Conservation (phyloP, 2,888 invertebrate genomes). For the Callyntrura guangdongensis region DNA sequence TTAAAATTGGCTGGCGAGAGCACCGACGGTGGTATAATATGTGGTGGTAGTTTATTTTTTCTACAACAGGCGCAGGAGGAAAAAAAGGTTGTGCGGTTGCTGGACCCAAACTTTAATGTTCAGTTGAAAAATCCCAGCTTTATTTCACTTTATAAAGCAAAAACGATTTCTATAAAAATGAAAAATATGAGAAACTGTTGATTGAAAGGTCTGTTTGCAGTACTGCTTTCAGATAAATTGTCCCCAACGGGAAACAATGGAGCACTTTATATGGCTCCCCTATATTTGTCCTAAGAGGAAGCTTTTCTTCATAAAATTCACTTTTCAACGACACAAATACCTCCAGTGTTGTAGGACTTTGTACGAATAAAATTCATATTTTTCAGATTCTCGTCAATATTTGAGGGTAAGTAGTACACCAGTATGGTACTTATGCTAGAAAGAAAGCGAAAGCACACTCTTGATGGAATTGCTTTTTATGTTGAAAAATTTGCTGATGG, state of each 20-base stretch:
- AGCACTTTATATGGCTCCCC: too few relatives aligned
- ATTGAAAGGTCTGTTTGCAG: conserved; percentile 4
- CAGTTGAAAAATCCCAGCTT: conserved; percentile 5
- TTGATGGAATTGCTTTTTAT: background rate
- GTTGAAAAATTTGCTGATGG: background rate
- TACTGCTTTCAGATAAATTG: background rate
- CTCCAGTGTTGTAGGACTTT: background rate
- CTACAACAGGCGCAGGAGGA: background rate
- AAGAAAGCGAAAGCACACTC: conserved; percentile 11
- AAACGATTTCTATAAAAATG: conserved; percentile 2
- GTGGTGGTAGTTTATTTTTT: background rate
- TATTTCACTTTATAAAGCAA: background rate
- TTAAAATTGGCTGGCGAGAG: background rate
- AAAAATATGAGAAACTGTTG: conserved; percentile 14
- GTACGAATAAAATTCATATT: conserved; percentile 40
- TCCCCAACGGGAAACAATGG: too few relatives aligned
- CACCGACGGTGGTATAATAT: background rate
- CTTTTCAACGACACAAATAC: conserved; percentile 21
- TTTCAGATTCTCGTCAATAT: conserved; percentile 30
- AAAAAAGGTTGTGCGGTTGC: background rate
- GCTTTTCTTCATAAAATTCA: background rate
- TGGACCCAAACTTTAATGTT: background rate
- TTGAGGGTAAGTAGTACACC: background rate
- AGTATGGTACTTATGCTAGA: background rate
- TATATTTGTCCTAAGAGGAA: background rate